A percentile compares a stretch with the other conserved stretches of the same genome.
Evolutionary conservation across 2,113 vertebrate species (phyloP).

Genomic region (Eulemur macaco): DNA sequence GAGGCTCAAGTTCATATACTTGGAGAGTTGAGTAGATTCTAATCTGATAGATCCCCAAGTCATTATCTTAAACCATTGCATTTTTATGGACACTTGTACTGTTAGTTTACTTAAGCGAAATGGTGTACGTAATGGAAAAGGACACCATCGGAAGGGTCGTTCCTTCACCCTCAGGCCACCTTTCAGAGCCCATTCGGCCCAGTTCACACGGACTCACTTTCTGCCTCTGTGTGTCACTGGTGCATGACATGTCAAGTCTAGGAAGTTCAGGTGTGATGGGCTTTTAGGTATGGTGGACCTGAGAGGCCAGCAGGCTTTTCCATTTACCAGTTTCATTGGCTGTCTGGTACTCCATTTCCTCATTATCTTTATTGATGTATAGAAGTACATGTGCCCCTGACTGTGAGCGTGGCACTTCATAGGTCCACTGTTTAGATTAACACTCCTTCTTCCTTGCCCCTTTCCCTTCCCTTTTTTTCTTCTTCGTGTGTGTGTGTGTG

Average conservation of each 20-base stretch:
- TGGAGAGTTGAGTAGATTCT: not conserved
- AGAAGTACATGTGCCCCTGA: not conserved
- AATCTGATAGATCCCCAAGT: not conserved
- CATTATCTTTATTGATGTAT: not conserved
- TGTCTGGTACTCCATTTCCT: not conserved
- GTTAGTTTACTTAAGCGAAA: not conserved
- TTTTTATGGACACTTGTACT: not conserved
- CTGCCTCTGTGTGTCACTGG: not conserved
- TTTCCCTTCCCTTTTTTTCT: not conserved
- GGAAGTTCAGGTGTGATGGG: too few species aligned
- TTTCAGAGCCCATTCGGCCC: not conserved
- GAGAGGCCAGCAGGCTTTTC: too few species aligned
- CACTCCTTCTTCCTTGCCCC: not conserved
- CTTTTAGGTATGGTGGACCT: not conserved
- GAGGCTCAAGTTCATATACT: not conserved
- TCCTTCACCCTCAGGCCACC: accelerated
- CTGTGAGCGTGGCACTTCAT: too few species aligned
- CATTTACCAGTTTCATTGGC: not conserved
- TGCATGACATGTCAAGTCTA: not conserved
- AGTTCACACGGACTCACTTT: too few species aligned
- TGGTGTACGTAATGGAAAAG: too few species aligned
- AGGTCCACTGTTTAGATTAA: too few species aligned
- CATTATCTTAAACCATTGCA: not conserved
- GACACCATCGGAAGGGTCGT: not conserved
- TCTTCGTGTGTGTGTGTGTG: too few species aligned